Evolutionary conservation across 2,888 invertebrate species (phyloP), one percentile per base, ranked within the genome.

Genomic region (Azorinus chamasolen): DNA sequence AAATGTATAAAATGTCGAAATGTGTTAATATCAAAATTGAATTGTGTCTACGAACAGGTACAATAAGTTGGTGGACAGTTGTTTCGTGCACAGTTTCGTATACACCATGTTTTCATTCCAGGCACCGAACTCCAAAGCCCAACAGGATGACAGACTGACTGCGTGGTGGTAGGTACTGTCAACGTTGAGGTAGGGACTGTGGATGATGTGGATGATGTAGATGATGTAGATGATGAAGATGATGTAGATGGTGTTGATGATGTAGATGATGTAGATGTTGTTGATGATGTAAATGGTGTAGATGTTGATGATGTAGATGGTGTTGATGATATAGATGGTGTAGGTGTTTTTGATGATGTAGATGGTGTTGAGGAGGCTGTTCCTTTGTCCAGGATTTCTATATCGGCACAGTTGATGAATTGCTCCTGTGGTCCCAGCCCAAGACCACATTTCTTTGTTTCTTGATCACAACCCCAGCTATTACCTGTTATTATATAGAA

Each of bases 341-440:
- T 39, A 16, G 57, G 20, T 6, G 22, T 32, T 50, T 27, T 8
- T 27, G 62, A 20, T 37, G 50, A 22, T 39, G 32, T 4, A 6
- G 4, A 20, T 20, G 18, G 43, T 10, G 8, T 46, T 48, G 32
- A 16, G 24, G 25, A 39, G 4, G 57, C 18, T 14, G 22, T 27
- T 25, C n/a, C 37, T 2, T 6, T 3, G 16, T 14, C 32, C 10
- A 4, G 45, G 14, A 78, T 80, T 6, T 73, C 53, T 10, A 84
- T 79, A 25, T 83, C 83, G 1, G 83, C 83, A 64, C 83, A 83
- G 45, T 83, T 83, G 25, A 78, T 78, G 27, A 80, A 80, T 24
- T 79, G 78, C 25, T 76, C 76, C 48, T 83, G 83, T 8, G 69
- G 53, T 0, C 83, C 83, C 32, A 62, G 71, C 1, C 83, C 83